phyloP scores from a whole-genome alignment of 2,888 invertebrate genomes.

The Spilosoma lubricipeda region DNA sequence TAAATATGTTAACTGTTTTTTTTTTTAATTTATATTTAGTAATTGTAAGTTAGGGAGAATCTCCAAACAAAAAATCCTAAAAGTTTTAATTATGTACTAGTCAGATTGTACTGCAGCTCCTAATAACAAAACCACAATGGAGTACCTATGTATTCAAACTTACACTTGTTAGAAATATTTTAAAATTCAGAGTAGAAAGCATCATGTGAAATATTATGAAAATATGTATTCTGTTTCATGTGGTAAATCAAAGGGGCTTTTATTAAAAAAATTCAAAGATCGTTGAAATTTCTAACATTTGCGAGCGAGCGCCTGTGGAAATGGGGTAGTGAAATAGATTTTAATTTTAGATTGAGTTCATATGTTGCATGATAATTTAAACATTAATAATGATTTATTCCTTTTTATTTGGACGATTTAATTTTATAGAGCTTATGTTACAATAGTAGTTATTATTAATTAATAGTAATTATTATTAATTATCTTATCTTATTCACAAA shows the following conservation, averaged over 20 bases:
- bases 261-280: conserved; percentile 53
- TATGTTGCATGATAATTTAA: conserved; percentile 49
- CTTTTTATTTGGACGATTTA: too few relatives aligned
- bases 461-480: too few relatives aligned
- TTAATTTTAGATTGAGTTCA: conserved; percentile 65
- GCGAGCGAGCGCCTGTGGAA: conserved; percentile 41
- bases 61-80: too few relatives aligned
- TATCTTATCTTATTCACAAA: conserved; percentile 1
- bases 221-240: conserved; percentile 39
- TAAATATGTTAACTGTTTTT: too few relatives aligned
- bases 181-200: background rate
- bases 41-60: too few relatives aligned
- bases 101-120: too few relatives aligned
- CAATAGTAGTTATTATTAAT: too few relatives aligned
- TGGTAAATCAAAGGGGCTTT: conserved; percentile 50
- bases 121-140: background rate
- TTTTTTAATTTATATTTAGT: too few relatives aligned
- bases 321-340: conserved; percentile 64
- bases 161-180: background rate
- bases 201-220: conserved; percentile 13
- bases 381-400: conserved; percentile 16
- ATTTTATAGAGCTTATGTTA: too few relatives aligned
- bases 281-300: conserved; percentile 55
- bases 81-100: too few relatives aligned
- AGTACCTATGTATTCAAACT: background rate